Percentiles rank a stretch among this genome's conserved stretches.
These are phyloP conservation scores for Tamias sibiricus DNA, from an alignment of 2,113 vertebrate genomes.

Conservation along the genomic window DNA sequence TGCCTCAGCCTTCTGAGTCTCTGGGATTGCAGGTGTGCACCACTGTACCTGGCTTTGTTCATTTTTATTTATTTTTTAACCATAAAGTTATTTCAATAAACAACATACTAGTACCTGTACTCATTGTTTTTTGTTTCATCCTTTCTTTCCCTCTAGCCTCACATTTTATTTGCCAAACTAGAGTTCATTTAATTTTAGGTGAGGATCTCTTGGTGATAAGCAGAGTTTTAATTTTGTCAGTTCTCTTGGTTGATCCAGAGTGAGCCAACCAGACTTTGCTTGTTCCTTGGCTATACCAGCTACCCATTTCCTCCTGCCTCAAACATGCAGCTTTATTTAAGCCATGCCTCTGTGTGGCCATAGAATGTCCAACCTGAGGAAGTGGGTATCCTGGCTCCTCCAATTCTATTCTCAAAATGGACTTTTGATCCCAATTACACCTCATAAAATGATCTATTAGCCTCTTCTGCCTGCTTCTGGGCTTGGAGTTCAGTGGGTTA, in stretches of 20 bases:
- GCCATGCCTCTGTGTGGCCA: neutral
- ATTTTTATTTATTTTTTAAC: neutral
- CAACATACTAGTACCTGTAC: neutral
- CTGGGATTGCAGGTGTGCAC: too few relatives aligned
- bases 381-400: neutral
- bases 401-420: neutral
- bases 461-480: neutral
- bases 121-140: neutral
- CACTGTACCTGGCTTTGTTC: neutral
- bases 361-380: neutral
- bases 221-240: neutral
- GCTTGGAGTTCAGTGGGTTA: neutral
- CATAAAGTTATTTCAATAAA: neutral
- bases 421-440: neutral
- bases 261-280: neutral
- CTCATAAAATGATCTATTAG: neutral
- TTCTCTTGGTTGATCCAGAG: neutral
- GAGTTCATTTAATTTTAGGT: neutral
- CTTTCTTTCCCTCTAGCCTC: neutral
- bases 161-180: neutral
- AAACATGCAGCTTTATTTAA: neutral
- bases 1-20: too few relatives aligned
- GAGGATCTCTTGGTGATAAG: neutral
- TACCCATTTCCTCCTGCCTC: neutral
- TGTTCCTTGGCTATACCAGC: neutral